A percentile compares a stretch with the other conserved stretches of the same genome.
These are phyloP conservation scores for Philotrypesis tridentata DNA, from an alignment of 1,140 invertebrate species.

Conservation along the genomic window DNA sequence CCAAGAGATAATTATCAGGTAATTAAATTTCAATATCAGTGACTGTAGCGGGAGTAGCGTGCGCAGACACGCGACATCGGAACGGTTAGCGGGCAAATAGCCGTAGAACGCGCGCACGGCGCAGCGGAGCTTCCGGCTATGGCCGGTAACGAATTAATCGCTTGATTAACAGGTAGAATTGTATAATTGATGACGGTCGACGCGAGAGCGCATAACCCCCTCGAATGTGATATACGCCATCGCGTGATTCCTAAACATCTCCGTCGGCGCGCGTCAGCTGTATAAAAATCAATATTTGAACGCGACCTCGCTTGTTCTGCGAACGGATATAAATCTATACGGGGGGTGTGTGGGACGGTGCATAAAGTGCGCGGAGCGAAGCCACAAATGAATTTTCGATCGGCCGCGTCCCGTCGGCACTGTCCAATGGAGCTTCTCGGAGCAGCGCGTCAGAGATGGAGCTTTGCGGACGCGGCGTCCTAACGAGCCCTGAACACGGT, in stretches of 20 bases:
- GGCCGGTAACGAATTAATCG: slow-evolving; percentile 30
- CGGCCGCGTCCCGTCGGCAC: too few relatives aligned
- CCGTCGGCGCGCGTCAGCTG: background rate
- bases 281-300: background rate
- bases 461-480: background rate
- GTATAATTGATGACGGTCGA: background rate
- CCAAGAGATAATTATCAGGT: background rate
- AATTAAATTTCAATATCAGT: slow-evolving; percentile 24
- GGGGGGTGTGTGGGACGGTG: background rate
- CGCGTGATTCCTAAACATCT: slow-evolving; percentile 22
- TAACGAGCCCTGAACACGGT: background rate
- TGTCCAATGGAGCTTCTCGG: background rate
- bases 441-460: background rate
- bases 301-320: background rate
- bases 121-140: background rate
- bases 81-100: background rate
- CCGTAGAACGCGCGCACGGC: background rate
- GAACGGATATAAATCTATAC: background rate
- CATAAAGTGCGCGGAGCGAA: background rate
- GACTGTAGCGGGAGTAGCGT: background rate
- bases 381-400: background rate
- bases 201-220: background rate
- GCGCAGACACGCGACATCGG: too few relatives aligned
- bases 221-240: background rate
- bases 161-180: slow-evolving; percentile 17